Conservation (phyloP, 2,888 invertebrate genomes). For the Lydus trimaculatus region DNA sequence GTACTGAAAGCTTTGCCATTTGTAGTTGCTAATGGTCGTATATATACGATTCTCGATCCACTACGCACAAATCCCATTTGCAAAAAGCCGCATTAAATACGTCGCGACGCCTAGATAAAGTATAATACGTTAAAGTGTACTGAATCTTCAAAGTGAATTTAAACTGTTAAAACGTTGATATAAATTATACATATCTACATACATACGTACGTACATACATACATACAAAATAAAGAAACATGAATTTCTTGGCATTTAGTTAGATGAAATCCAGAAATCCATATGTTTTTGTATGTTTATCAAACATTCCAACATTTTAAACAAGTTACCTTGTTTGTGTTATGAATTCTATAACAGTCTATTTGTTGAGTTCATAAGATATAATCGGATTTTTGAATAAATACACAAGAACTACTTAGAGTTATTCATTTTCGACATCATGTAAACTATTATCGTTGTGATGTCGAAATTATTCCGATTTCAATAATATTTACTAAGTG, state of each 20-base stretch:
- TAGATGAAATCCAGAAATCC: conserved; percentile 58
- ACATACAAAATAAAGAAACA: conserved; percentile 22
- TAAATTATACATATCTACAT: conserved; percentile 29
- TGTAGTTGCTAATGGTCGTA: conserved; percentile 57
- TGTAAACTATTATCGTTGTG: conserved; percentile 32
- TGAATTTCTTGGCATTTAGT: conserved; percentile 29
- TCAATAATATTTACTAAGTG: conserved; percentile 31
- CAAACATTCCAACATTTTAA: conserved; percentile 58
- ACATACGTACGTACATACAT: background rate
- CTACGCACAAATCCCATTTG: conserved; percentile 55
- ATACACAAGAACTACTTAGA: conserved; percentile 46
- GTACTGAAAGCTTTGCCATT: conserved; percentile 60
- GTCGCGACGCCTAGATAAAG: conserved; percentile 9
- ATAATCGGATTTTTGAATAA: conserved; percentile 56
- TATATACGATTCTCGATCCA: conserved; percentile 45
- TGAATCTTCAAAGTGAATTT: conserved; percentile 18
- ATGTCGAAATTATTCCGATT: conserved; percentile 29
- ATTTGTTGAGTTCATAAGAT: conserved; percentile 58
- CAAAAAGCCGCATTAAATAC: conserved; percentile 30
- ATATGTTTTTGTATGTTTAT: conserved; percentile 59
- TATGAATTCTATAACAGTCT: conserved; percentile 55
- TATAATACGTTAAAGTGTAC: background rate
- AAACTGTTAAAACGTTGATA: conserved; percentile 25
- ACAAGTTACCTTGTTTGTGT: conserved; percentile 55
- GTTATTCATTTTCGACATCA: conserved; percentile 37